Percentiles rank a stretch among this genome's conserved stretches.
Evolutionary conservation across 2,888 invertebrate species (phyloP).

Genomic region (Spicauda simplicius): DNA sequence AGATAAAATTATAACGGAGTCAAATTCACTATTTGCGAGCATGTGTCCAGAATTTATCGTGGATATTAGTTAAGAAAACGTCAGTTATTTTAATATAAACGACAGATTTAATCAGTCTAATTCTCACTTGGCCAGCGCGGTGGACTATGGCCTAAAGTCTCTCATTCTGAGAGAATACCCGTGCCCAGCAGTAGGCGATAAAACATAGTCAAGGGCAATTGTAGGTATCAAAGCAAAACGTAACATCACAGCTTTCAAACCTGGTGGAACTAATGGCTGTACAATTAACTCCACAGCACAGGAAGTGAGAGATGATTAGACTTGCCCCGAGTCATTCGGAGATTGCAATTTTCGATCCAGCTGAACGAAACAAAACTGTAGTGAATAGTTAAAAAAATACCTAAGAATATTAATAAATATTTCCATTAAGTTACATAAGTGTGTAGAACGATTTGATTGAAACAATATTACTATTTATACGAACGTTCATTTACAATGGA

Average conservation of each 20-base stretch:
- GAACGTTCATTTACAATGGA: not conserved
- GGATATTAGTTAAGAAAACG: no score
- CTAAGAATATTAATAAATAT: not conserved
- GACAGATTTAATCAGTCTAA: no score
- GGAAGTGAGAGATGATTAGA: slow-evolving; percentile 75
- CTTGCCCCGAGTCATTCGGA: slow-evolving; percentile 65
- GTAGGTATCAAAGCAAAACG: slow-evolving; percentile 55
- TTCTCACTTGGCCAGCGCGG: no score
- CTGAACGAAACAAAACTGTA: slow-evolving; percentile 49
- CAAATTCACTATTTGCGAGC: no score
- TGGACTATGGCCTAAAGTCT: no score
- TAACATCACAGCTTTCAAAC: slow-evolving; percentile 60
- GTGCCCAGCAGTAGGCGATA: no score
- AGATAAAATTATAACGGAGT: no score
- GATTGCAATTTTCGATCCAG: slow-evolving; percentile 57
- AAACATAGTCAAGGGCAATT: slow-evolving; percentile 49
- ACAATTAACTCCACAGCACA: slow-evolving; percentile 70
- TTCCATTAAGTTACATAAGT: not conserved
- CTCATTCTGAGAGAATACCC: no score
- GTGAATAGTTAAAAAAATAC: not conserved
- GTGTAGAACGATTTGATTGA: not conserved
- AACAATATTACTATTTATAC: not conserved
- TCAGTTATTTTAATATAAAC: no score
- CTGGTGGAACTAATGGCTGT: slow-evolving; percentile 75
- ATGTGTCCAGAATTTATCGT: no score